Percentiles rank a stretch among this genome's conserved stretches.
These are phyloP conservation scores for Meriones unguiculatus DNA, from an alignment of 2,113 vertebrate species.

Conservation along the genomic window DNA sequence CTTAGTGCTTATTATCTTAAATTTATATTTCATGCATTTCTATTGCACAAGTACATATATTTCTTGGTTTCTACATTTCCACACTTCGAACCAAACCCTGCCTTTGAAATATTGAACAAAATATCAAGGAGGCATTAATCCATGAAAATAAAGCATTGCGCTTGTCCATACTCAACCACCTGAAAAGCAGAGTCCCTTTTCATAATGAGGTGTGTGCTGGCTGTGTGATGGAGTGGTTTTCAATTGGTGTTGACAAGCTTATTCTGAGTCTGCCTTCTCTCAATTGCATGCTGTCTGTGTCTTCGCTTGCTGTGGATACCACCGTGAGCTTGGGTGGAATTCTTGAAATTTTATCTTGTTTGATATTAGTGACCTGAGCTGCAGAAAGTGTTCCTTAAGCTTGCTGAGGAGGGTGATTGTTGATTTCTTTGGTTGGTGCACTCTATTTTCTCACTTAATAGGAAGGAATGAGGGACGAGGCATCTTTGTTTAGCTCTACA, in stretches of 20 bases:
- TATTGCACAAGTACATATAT: background rate
- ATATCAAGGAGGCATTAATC: conserved; percentile 28
- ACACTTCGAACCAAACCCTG: background rate
- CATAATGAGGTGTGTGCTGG: conserved; percentile 59
- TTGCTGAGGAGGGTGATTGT: conserved; percentile 9
- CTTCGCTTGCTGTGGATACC: background rate
- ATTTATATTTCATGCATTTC: conserved; percentile 63
- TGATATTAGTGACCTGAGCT: background rate
- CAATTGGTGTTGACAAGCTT: conserved; percentile 23
- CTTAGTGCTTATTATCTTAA: conserved; percentile 60
- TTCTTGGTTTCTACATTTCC: conserved; percentile 27
- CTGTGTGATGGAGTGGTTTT: background rate
- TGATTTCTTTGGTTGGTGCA: background rate
- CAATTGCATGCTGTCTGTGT: background rate
- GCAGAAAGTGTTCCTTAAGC: background rate
- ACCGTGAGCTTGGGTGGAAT: background rate
- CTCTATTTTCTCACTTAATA: conserved; percentile 51
- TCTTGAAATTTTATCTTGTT: conserved; percentile 20
- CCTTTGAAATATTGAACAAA: conserved; percentile 30
- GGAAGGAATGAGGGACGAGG: conserved; percentile 18
- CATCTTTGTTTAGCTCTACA: conserved; percentile 56
- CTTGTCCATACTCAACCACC: background rate
- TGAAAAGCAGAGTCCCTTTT: conserved; percentile 38
- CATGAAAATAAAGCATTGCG: conserved; percentile 7
- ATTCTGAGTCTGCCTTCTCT: background rate